A percentile compares a stretch with the other conserved stretches of the same genome.
Evolutionary conservation across 2,888 invertebrate species (phyloP).

Genomic region (Pandemis corylana): DNA sequence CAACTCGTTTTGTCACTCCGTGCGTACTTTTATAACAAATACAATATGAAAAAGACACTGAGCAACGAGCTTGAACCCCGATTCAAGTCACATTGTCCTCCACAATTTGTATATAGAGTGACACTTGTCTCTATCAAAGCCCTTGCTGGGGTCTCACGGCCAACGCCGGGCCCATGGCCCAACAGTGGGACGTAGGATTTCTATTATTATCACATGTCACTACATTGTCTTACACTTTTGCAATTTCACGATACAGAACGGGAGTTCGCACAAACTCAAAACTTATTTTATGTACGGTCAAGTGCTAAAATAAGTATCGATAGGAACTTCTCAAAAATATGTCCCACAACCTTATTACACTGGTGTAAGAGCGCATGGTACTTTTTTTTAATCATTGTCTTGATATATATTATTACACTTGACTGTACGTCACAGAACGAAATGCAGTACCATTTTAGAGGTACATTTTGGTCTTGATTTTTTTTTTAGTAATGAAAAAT

Average conservation of each 20-base stretch:
- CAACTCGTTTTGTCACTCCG: background rate
- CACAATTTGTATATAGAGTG: background rate
- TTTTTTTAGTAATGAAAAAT: no score
- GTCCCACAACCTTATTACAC: no score
- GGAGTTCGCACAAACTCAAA: background rate
- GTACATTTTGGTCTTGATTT: no score
- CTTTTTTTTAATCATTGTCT: no score
- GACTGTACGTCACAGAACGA: no score
- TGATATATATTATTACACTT: no score
- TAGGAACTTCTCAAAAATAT: no score
- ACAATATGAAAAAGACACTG: background rate
- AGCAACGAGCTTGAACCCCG: background rate
- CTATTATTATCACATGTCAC: constrained; percentile 10
- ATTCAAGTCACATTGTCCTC: background rate
- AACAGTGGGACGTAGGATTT: background rate
- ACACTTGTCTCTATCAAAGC: background rate
- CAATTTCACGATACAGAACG: constrained; percentile 9
- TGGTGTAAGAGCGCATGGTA: no score
- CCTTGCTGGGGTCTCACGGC: background rate
- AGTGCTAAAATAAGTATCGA: no score
- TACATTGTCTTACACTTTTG: constrained; percentile 8
- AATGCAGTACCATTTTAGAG: no score
- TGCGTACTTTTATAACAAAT: background rate
- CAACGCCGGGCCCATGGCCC: background rate
- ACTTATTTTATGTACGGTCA: background rate